Percentiles rank a stretch among this genome's conserved stretches.
phyloP scores from a whole-genome alignment of 1,140 invertebrate genomes.

The Diachasma alloeum region DNA sequence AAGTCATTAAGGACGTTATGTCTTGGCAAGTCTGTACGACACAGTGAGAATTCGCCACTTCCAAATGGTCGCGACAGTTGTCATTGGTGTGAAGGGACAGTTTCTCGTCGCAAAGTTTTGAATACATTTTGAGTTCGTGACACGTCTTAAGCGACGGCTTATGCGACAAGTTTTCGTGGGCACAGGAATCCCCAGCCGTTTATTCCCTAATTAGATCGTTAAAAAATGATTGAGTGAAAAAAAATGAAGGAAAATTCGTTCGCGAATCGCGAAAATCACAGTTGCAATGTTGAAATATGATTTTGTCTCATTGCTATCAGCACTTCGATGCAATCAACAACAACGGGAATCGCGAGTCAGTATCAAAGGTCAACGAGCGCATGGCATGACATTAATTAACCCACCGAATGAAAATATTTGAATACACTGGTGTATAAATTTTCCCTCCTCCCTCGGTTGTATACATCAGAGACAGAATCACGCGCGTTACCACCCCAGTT shows the following conservation, averaged over 20 bases:
- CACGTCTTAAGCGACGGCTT: conserved; percentile 42
- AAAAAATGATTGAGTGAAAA: too few relatives aligned
- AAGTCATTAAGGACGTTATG: conserved; percentile 37
- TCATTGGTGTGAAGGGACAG: conserved; percentile 37
- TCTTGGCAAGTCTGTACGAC: conserved; percentile 41
- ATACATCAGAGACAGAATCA: conserved; percentile 11
- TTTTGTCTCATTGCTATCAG: background rate
- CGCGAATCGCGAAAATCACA: too few relatives aligned
- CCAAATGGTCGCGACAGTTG: conserved; percentile 41
- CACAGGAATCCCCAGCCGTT: conserved; percentile 35
- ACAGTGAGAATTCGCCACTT: conserved; percentile 32
- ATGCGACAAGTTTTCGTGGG: conserved; percentile 26
- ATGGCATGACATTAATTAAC: conserved; percentile 48
- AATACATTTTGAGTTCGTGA: background rate
- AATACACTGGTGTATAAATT: conserved; percentile 18
- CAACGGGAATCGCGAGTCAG: background rate
- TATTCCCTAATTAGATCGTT: too few relatives aligned
- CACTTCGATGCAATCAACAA: background rate
- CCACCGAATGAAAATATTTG: conserved; percentile 60
- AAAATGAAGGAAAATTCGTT: too few relatives aligned
- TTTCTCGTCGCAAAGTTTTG: conserved; percentile 32
- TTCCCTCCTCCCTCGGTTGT: background rate
- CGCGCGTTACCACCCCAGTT: background rate
- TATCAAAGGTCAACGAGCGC: conserved; percentile 49
- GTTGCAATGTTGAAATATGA: background rate